Percentiles rank a stretch among this genome's conserved stretches.
These are phyloP conservation scores for Melanotaenia parkinsoni DNA, from an alignment of 2,797 vertebrate species.

Conservation along the genomic window DNA sequence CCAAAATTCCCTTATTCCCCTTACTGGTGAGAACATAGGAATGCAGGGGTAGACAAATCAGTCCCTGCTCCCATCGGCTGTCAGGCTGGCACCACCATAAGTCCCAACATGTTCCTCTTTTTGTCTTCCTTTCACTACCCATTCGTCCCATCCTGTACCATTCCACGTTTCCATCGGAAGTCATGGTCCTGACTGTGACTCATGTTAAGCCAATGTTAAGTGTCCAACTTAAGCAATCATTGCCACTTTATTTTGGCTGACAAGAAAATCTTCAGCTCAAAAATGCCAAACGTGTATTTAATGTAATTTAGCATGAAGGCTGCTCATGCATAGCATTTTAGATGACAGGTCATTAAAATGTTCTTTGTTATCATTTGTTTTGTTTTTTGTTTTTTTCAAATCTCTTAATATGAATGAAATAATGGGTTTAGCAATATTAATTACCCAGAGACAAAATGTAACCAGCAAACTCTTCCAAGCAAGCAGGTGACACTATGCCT, in stretches of 20 bases:
- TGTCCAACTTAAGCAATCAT: neutral
- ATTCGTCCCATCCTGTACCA: conserved; percentile 20
- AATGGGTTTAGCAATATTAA: neutral
- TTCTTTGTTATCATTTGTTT: too few relatives aligned
- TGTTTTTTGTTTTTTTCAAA: too few relatives aligned
- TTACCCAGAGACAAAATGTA: neutral
- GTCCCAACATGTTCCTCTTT: conserved; percentile 59
- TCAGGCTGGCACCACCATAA: conserved; percentile 59
- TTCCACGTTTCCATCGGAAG: neutral
- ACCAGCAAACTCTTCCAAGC: neutral
- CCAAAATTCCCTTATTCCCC: conserved; percentile 60
- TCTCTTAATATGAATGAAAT: neutral
- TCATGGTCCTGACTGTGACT: neutral
- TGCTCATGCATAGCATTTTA: neutral
- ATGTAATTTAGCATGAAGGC: conserved; percentile 1
- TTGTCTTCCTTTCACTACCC: conserved; percentile 31
- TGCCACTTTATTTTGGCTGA: neutral
- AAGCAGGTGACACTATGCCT: conserved; percentile 1
- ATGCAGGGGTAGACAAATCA: conserved; percentile 75
- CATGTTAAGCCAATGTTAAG: neutral
- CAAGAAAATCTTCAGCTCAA: neutral
- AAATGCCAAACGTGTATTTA: neutral
- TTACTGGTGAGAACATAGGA: conserved; percentile 61
- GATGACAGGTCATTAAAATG: too few relatives aligned
- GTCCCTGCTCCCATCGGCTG: conserved; percentile 57